Evolutionary conservation across 2,113 vertebrate species (phyloP), one percentile per base, ranked within the genome.

Genomic region (Xiphophorus hellerii): DNA sequence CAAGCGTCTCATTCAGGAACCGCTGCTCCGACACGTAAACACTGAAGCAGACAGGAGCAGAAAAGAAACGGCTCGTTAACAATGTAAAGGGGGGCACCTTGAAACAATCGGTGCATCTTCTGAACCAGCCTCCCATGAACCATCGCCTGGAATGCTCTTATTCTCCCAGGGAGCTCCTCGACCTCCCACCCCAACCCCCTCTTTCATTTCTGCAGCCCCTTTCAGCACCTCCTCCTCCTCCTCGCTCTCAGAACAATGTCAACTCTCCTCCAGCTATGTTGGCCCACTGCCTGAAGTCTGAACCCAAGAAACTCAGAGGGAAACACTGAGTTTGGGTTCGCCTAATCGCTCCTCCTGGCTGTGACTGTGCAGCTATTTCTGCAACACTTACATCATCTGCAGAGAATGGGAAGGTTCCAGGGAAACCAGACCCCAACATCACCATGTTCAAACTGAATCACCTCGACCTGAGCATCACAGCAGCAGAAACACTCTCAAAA

Each of bases 321-420:
- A 82, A 76, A 83, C 63, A 68, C 29, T 20, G 42, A 78, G 28
- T 82, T 37, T 74, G 71, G 39, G 80, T 86, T 90, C 87, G 87
- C 74, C 85, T 92, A 87, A 92, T 90, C 86, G 86, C 79, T 92
- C 75, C 67, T 89, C 84, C 25, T n/a, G 22, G 62, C 80, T 90
- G 88, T 60, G 86, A 80, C 77, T 71, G 54, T 82, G 71, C 77
- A 87, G 85, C 90, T 92, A 93, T 94, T 94, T 91, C 84, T 91
- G 89, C 85, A 83, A 71, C 72, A 30, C 81, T 94, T 89, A 92
- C 89, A 77, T 92, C 91, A 92, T 92, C 35, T 78, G 31, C 58
- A 25, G 67, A 87, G 83, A 87, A 88, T 84, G 78, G 80, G 71
- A 42, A 42, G 39, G 39, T 42, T 42, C 39, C 39, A 42, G 39